phyloP scores from a whole-genome alignment of 2,888 invertebrate genomes.

The Leptopterna dolabrata region DNA sequence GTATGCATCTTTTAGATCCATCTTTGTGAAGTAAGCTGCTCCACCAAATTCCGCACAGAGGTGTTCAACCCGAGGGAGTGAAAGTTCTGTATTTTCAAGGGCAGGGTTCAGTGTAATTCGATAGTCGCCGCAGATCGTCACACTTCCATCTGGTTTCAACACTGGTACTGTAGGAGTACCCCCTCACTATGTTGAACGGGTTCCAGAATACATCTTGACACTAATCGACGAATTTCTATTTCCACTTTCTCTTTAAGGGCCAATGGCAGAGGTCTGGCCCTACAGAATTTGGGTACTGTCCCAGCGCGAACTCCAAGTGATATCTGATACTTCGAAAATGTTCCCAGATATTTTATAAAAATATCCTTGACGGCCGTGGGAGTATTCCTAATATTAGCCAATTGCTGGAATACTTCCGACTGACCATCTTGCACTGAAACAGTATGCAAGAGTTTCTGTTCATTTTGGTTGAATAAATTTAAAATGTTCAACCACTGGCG shows the following conservation, averaged over 20 bases:
- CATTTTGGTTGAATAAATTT: not conserved
- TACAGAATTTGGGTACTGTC: constrained; percentile 62
- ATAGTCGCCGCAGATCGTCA: constrained; percentile 65
- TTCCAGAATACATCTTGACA: constrained; percentile 59
- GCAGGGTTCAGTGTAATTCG: constrained; percentile 64
- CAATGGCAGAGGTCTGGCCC: too few species aligned
- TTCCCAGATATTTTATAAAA: not conserved
- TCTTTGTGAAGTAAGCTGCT: constrained; percentile 65
- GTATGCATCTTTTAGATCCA: constrained; percentile 66
- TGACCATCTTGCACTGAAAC: not conserved
- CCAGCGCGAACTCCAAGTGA: constrained; percentile 60
- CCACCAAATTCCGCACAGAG: constrained; percentile 62
- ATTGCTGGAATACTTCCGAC: not conserved
- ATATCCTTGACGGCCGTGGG: not conserved
- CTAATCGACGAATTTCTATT: constrained; percentile 61
- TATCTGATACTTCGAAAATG: constrained; percentile 52
- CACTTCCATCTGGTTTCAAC: constrained; percentile 64
- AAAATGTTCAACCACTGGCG: constrained; percentile 13
- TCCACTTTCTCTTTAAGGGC: constrained; percentile 62
- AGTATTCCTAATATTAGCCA: not conserved
- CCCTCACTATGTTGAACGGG: constrained; percentile 62
- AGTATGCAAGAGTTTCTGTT: not conserved
- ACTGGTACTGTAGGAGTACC: constrained; percentile 66
- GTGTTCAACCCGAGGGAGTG: constrained; percentile 62
- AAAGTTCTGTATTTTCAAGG: constrained; percentile 62